Base-by-base conservation (phyloP, 2,113 vertebrate species). In the Empidonax alnorum region DNA sequence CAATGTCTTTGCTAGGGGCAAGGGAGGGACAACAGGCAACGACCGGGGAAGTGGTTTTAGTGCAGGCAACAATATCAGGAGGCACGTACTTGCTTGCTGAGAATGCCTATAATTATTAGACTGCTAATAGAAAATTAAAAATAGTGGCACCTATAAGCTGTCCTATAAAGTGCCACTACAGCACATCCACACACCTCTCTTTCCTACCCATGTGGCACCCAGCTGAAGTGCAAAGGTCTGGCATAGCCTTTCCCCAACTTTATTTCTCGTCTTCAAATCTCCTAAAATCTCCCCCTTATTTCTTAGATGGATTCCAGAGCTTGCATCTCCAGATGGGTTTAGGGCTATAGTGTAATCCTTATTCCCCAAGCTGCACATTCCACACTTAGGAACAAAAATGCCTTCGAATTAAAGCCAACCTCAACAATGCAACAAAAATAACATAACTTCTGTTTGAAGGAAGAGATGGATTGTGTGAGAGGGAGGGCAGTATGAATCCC, bases 131-230 rank as follows among this genome's bases (percentile, higher is more conserved):
- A 79, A 94, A 94, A 37, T 18, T 62, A 83, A 79, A 85, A 85
- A 20, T 30, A 68, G 14, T 37, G 56, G 35, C n/a, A 67, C 13
- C 8, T 11, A 42, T 39, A 19, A 50, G 24, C n/a, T 14, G 22
- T 55, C 14, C 33, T 17, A 41, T 15, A 10, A 62, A 89, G 46
- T 15, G 14, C 8, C 55, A n/a, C 41, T 44, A 25, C 11, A 39
- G 55, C 42, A 37, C 25, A 30, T 33, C 16, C 30, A 63, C 23
- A 59, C 12, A 44, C 7, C 12, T 71, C 37, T 49, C 31, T 61
- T n/a, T 66, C 27, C 39, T 31, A 46, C 14, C 16, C 2, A 0
- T 5, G 2, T 15, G 41, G n/a, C 27, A 58, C 13, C 1, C 21
- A 66, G 53, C 14, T 86, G 33, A 89, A 89, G 6, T 18, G 46